Evolutionary conservation across 2,113 vertebrate species (phyloP).

Genomic region (Cnemophilus loriae): DNA sequence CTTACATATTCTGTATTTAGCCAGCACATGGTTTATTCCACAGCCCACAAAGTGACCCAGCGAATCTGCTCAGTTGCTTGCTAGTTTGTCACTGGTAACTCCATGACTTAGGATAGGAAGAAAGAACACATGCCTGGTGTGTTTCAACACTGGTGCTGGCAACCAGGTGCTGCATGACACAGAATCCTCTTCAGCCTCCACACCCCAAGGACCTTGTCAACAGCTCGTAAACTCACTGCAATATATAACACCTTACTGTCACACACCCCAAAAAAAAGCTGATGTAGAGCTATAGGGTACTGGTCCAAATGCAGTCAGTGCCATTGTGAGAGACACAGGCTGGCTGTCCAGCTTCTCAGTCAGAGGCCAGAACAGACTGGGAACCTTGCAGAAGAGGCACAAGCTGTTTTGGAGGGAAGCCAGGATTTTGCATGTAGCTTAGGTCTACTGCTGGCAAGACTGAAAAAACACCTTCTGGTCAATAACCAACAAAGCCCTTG

Average conservation of each 20-base stretch:
- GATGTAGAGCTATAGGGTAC: accelerated
- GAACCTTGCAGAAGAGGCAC: not conserved
- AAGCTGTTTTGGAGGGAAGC: not conserved
- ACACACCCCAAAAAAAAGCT: not conserved
- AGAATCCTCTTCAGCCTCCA: not conserved
- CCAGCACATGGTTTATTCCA: not conserved
- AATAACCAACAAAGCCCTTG: not conserved
- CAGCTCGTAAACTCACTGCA: not conserved
- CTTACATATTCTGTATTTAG: not conserved
- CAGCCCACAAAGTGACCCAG: not conserved
- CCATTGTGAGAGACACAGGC: not conserved
- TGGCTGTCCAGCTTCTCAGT: not conserved
- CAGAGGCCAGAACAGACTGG: not conserved
- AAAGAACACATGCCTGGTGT: not conserved
- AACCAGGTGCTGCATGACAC: not conserved
- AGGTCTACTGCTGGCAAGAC: not conserved
- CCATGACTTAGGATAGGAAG: not conserved
- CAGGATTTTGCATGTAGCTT: not conserved
- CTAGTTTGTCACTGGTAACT: not conserved
- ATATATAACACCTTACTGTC: not conserved
- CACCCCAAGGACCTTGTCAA: not conserved
- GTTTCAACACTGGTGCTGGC: not conserved
- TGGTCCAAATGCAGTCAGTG: not conserved
- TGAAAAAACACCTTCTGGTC: not conserved
- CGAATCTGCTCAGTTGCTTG: not conserved